A percentile compares a stretch with the other conserved stretches of the same genome.
These are phyloP conservation scores for Prietella phreatophila DNA, from an alignment of 2,113 vertebrate species.

Conservation along the genomic window DNA sequence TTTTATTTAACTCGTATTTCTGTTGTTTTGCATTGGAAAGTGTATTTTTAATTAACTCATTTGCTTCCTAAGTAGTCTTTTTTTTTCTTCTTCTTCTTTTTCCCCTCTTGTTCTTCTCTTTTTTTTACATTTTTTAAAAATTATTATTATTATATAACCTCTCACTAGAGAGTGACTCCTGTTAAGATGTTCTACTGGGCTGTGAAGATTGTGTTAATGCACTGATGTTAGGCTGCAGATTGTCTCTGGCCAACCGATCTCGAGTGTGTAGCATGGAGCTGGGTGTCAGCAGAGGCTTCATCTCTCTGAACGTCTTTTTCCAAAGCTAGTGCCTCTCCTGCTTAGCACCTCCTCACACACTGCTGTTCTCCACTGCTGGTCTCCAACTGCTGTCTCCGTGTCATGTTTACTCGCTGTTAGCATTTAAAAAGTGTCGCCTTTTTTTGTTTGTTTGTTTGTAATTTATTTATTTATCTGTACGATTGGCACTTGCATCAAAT, in stretches of 20 bases:
- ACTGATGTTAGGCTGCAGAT: conserved; percentile 69
- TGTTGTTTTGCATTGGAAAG: conserved; percentile 61
- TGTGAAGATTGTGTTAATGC: conserved; percentile 74
- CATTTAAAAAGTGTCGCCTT: conserved; percentile 47
- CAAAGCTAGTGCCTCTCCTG: conserved; percentile 46
- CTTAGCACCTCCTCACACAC: conserved; percentile 45
- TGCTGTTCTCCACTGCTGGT: conserved; percentile 51
- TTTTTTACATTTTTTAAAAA: neutral
- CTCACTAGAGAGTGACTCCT: conserved; percentile 59
- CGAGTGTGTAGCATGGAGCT: conserved; percentile 33
- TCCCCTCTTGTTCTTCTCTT: neutral
- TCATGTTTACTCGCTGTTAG: conserved; percentile 54
- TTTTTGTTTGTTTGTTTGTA: conserved; percentile 53
- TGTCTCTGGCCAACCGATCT: conserved; percentile 31
- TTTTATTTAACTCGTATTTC: conserved; percentile 65
- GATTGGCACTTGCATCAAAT: conserved; percentile 61
- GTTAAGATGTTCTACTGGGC: conserved; percentile 65
- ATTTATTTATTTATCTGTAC: conserved; percentile 62
- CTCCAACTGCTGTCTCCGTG: conserved; percentile 57
- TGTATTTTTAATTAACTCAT: conserved; percentile 60
- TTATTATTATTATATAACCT: conserved; percentile 21
- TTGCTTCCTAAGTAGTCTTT: conserved; percentile 53
- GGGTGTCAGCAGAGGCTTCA: conserved; percentile 39
- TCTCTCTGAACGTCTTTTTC: conserved; percentile 37
- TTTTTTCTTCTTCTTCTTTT: conserved; percentile 27